A percentile compares a stretch with the other conserved stretches of the same genome.
Evolutionary conservation across 2,797 vertebrate species (phyloP).

Genomic region (Argyrosomus regius): DNA sequence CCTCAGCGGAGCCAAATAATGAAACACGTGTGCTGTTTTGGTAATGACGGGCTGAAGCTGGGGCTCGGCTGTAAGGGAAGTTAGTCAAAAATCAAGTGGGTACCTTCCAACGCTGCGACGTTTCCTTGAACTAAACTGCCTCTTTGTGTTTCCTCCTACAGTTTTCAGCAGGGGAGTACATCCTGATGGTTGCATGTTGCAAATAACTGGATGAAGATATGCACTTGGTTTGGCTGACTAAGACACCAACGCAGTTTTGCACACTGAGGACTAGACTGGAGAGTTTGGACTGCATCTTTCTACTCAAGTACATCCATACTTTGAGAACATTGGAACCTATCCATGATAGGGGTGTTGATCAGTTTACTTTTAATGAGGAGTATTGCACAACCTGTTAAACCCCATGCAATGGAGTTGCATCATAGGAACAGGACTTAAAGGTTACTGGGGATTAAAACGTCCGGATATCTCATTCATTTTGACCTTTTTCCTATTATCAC

Average conservation of each 20-base stretch:
- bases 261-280: too few relatives aligned
- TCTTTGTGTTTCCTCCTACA: not conserved
- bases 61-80: not conserved
- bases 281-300: too few relatives aligned
- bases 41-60: not conserved
- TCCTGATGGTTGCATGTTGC: not conserved
- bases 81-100: not conserved
- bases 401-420: not conserved
- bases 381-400: not conserved
- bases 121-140: not conserved
- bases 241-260: too few relatives aligned
- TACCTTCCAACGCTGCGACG: not conserved
- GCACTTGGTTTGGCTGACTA: not conserved
- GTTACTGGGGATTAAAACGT: not conserved
- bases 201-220: not conserved
- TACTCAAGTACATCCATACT: too few relatives aligned
- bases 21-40: conserved; percentile 16
- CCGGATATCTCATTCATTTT: not conserved
- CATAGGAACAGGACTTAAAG: not conserved
- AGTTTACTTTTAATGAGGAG: not conserved
- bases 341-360: too few relatives aligned
- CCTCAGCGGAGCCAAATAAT: conserved; percentile 14
- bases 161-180: not conserved
- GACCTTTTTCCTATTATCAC: not conserved
- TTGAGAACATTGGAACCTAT: too few relatives aligned